Conservation (phyloP, 2,888 invertebrate genomes). For the Steromphala cineraria region DNA sequence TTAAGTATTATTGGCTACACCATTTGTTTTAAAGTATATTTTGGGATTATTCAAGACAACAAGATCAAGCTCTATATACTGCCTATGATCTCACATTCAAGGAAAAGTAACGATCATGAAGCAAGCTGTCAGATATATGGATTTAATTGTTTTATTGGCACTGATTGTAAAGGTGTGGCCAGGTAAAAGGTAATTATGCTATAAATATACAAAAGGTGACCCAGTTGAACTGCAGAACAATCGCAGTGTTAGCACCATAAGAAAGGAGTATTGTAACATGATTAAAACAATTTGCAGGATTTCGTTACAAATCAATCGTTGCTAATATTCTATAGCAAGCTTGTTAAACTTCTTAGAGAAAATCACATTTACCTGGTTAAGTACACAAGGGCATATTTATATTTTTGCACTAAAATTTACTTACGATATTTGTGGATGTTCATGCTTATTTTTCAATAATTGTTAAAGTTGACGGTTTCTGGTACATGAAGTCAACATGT, state of each 20-base stretch:
- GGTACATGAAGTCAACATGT: not conserved
- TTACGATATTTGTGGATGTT: not conserved
- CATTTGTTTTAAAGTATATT: too few relatives aligned
- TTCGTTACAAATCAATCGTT: not conserved
- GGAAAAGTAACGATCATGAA: too few relatives aligned
- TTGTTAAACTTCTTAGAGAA: not conserved
- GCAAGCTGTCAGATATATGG: too few relatives aligned
- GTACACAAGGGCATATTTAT: too few relatives aligned
- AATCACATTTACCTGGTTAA: not conserved
- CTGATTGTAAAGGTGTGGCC: not conserved
- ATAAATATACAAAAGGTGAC: conserved; percentile 12
- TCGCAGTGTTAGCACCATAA: not conserved
- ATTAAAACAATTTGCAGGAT: not conserved
- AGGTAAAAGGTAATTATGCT: not conserved
- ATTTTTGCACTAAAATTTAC: too few relatives aligned
- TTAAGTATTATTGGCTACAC: too few relatives aligned
- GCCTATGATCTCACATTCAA: too few relatives aligned
- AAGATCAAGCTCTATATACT: too few relatives aligned
- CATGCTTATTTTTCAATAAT: not conserved
- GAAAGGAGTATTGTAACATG: conserved; percentile 8
- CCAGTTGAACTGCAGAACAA: not conserved
- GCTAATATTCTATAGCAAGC: not conserved
- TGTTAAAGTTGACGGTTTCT: not conserved
- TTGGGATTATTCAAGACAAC: too few relatives aligned
- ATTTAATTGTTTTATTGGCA: not conserved